Conservation (phyloP, 2,797 vertebrate species). For the Chiloscyllium punctatum region DNA sequence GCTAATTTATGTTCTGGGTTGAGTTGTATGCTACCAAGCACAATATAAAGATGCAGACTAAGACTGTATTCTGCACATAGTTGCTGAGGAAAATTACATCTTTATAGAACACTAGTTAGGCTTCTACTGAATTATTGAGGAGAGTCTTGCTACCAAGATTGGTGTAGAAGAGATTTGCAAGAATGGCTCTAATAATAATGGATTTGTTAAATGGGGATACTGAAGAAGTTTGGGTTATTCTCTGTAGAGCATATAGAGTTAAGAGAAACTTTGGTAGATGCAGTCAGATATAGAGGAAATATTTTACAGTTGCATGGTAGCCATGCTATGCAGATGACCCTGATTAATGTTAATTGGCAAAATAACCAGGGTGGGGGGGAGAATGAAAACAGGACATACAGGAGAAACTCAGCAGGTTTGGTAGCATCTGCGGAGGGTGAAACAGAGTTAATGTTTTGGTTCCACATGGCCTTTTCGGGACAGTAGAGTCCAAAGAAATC, state of each 20-base stretch:
- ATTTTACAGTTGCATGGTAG: not conserved
- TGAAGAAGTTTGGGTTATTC: not conserved
- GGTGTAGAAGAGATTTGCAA: not conserved
- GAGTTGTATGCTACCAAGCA: not conserved
- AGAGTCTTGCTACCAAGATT: not conserved
- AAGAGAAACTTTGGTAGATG: not conserved
- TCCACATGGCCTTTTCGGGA: too few relatives aligned
- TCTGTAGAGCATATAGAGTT: not conserved
- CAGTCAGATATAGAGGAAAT: not conserved
- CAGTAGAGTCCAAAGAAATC: too few relatives aligned
- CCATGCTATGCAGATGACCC: not conserved
- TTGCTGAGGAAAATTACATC: not conserved
- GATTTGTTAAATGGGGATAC: not conserved
- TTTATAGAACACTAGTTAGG: not conserved
- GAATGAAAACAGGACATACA: not conserved
- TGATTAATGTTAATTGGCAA: not conserved
- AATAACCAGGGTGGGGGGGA: not conserved
- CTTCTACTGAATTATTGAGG: not conserved
- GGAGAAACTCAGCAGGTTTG: too few relatives aligned
- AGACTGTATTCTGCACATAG: not conserved
- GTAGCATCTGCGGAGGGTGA: too few relatives aligned
- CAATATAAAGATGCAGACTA: not conserved
- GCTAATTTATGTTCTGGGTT: not conserved
- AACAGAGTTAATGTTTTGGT: too few relatives aligned
- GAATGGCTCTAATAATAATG: not conserved